Evolutionary conservation across 2,888 invertebrate genomes (phyloP), one percentile per base, ranked within the genome.

Genomic region (Synanthedon myopaeformis): DNA sequence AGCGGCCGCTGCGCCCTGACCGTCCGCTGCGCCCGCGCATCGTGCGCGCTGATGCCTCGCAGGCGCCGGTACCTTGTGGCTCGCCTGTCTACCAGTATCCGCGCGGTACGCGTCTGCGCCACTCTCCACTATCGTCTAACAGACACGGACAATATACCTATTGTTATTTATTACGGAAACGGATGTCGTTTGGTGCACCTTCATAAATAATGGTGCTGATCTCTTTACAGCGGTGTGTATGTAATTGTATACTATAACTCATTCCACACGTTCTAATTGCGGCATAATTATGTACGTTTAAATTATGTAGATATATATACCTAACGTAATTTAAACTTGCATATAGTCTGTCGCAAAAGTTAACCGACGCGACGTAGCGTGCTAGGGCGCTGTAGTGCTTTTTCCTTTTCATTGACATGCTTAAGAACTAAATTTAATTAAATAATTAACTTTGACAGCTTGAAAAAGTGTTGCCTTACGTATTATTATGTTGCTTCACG

Each of bases 1-100:
- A 49, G 84, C 83, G 56, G 88, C 84, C 4, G 87, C 88, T 42
- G 88, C 86, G 52, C 88, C 88, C 74, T 88, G 88, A 88, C 86
- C 79, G 66, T 60, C 72, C 54, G 66, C 72, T 14, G 70, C 78
- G 63, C 82, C 83, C 52, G 71, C 78, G 70, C 79, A 80, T 57
- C 81, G 81, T 57, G 74, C 81, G 72, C 84, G 85, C 77, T 85
- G 82, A 85, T 77, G 78, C 67, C 70, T 76, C 59, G 72, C 73
- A 66, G 70, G 75, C 66, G 65, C 66, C 59, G 64, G 68, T 58
- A 75, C 78, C 63, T 72, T 70, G 58, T 82, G 84, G 76, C 80
- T 84, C 65, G 76, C 77, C 69, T 83, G 85, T 67, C 72, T 84
- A 60, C 82, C 82, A 58, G 71, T 76, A 63, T 69, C 75, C 66